Percentiles rank a stretch among this genome's conserved stretches.
Conservation (phyloP, 2,888 invertebrate genomes). For the Ophraella communa region DNA sequence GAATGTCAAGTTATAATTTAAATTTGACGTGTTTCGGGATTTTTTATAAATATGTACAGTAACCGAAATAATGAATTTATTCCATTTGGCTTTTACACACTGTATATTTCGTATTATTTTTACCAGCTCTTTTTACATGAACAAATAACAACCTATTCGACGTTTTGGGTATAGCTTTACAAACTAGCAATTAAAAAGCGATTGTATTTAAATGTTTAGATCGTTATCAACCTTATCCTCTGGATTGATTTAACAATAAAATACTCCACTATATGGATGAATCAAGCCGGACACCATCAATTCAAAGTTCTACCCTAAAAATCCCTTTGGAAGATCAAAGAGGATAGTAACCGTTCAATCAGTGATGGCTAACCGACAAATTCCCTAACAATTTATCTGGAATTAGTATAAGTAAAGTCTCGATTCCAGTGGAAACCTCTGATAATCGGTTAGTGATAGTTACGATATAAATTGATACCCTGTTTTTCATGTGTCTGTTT, state of each 20-base stretch:
- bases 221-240: not conserved
- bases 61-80: no score
- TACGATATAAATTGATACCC: not conserved
- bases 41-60: no score
- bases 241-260: not conserved
- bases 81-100: no score
- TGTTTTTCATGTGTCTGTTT: no score
- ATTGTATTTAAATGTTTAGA: not conserved
- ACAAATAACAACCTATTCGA: no score
- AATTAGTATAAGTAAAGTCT: not conserved
- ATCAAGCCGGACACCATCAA: not conserved
- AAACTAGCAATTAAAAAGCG: no score
- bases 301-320: not conserved
- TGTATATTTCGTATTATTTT: no score
- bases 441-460: not conserved
- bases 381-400: not conserved
- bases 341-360: not conserved
- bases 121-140: no score
- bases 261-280: not conserved
- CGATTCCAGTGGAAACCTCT: not conserved
- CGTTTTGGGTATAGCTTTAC: no score
- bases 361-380: not conserved
- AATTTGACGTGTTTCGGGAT: no score
- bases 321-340: not conserved
- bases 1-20: no score